Base-by-base conservation (phyloP, 2,888 invertebrate species). In the Eupelmus urozonus region DNA sequence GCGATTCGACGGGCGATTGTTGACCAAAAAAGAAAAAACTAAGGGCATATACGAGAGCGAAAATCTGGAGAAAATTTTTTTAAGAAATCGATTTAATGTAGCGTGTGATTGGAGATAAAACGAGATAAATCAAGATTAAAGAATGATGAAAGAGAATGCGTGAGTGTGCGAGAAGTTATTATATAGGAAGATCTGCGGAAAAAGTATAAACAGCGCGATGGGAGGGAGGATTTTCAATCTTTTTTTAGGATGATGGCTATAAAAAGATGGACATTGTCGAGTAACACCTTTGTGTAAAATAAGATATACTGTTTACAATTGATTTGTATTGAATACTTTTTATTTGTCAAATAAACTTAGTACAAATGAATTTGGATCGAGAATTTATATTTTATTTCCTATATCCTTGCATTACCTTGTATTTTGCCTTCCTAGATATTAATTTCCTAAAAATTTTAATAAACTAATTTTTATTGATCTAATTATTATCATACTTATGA, bases 321-420 rank as follows among this genome's bases (percentile, higher is more conserved):
- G 53, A 88, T 88, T 88, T 88, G 88, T 88, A 88, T 87, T 83
- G 84, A 82, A 87, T 85, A 85, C 85, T 87, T 87, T 86, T 88
- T 87, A 87, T 87, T 88, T 88, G 87, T 87, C 87, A 84, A 88
- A 88, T 88, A 88, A 88, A 86, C 81, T 88, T 87, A 88, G 88
- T 88, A 87, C 88, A 88, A 88, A 88, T 82, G 59, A 75, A 29
- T 71, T 59, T 49, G 9, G 65, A 75, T 74, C 27, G 11, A 57
- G 25, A 5, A 40, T 29, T 45, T n/a, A 0, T 18, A 13, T n/a
- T 69, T 55, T 42, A 69, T 69, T 69, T 13, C n/a, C n/a, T n/a
- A n/a, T n/a, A n/a, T n/a, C n/a, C n/a, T n/a, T n/a, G n/a, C n/a
- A n/a, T n/a, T n/a, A n/a, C n/a, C n/a, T n/a, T n/a, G n/a, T n/a